Evolutionary conservation across 2,797 vertebrate genomes (phyloP), one percentile per base, ranked within the genome.

Genomic region (Hoplostethus mediterraneus): DNA sequence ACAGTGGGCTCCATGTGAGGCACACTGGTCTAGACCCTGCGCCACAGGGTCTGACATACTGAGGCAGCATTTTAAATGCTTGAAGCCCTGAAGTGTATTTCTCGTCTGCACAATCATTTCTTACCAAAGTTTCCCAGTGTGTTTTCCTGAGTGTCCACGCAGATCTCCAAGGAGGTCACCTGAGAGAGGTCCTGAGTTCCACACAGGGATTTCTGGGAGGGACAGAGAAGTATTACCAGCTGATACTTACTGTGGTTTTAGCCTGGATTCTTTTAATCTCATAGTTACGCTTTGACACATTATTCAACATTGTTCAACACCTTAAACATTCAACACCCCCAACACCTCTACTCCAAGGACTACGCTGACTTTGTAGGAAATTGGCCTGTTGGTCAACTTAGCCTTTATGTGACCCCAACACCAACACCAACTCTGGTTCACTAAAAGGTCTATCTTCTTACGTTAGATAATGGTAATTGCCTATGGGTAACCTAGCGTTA

Each of bases 111-210:
- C n/a, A 16, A 2, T 14, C 9, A 3, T 57, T 52, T 61, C 96
- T 98, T 88, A 99, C 98, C 98, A 55, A 99, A 95, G 90, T 95
- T 96, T 11, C 96, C 95, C 86, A 99, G 87, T 66, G 93, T 96
- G 82, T 86, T 93, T 63, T 96, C 93, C 53, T 90, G 94, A 4
- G 96, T 97, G 83, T 98, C 91, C 45, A 99, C 90, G 45, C 81
- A 93, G 88, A 99, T 83, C 49, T 98, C 95, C 63, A 99, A 91
- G 1, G 69, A 63, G 57, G 86, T 95, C 82, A 98, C 94, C 49
- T 75, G 77, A 17, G 63, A 87, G 11, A 98, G 95, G 79, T 99
- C 93, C 5, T 91, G 90, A 30, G 89, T 87, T 51, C 94, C 95
- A 67, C 96, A 91, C 79, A 98, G 81, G 11, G 44, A 69, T 93